Evolutionary conservation across 2,888 invertebrate species (phyloP).

Genomic region (Macrophya annulata): DNA sequence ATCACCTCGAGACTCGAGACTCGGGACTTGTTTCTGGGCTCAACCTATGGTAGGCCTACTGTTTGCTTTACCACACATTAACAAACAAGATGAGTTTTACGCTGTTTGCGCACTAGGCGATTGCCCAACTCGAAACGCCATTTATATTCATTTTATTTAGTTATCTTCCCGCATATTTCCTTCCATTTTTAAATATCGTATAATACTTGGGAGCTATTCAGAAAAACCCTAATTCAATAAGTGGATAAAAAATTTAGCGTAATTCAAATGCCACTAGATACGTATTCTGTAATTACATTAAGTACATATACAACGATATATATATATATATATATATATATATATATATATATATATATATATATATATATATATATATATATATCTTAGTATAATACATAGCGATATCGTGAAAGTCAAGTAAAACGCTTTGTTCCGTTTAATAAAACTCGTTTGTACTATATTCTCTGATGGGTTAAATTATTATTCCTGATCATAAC

Average conservation of each 20-base stretch:
- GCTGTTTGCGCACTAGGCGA: slow-evolving; percentile 13
- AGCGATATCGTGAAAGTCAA: slow-evolving; percentile 17
- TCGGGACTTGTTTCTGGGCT: slow-evolving; percentile 15
- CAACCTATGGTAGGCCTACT: slow-evolving; percentile 47
- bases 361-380: too few species aligned
- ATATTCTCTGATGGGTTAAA: slow-evolving; percentile 1
- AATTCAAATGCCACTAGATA: neutral
- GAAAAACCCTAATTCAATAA: neutral
- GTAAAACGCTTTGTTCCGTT: neutral
- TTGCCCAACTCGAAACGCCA: slow-evolving; percentile 36
- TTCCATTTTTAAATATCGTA: neutral
- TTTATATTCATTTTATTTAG: neutral
- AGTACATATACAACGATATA: too few species aligned
- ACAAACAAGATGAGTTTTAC: slow-evolving; percentile 49
- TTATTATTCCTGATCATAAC: neutral
- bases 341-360: too few species aligned
- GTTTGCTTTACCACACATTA: slow-evolving; percentile 51
- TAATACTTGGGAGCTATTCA: neutral
- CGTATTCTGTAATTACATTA: neutral
- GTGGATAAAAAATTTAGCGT: neutral
- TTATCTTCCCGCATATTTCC: neutral
- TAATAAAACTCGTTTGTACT: neutral
- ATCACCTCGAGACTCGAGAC: slow-evolving; percentile 45
- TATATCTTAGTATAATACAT: too few species aligned
- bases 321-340: too few species aligned